Evolutionary conservation across 2,888 invertebrate species (phyloP), one percentile per base, ranked within the genome.

Genomic region (Harpalus rufipes): DNA sequence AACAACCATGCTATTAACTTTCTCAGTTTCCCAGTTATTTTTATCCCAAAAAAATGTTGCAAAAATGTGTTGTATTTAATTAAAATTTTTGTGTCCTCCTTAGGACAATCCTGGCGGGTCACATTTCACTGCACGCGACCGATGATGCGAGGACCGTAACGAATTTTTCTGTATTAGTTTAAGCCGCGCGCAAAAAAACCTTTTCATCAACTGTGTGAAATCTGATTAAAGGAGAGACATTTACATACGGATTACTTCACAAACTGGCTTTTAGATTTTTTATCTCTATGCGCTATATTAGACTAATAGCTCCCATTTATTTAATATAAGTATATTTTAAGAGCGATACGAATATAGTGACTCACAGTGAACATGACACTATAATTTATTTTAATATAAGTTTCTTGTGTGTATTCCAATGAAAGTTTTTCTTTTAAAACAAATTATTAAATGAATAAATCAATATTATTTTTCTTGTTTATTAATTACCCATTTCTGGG

Each of bases 161-260:
- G 78, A 78, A 78, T 78, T 78, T 78, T 78, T 78, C 18, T 78
- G 58, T 78, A 78, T 78, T 78, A 56, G 58, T 25, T 56, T 78
- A 58, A 56, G 58, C 78, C 78, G 78, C 21, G n/a, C 7, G 78
- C 78, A 78, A 78, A 78, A 78, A 78, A 78, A 74, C 51, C 78
- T 56, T 56, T 78, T 56, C 56, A 58, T 78, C 72, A 74, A 44
- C 21, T 78, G 78, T 78, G 78, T 78, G 78, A 78, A 78, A 78
- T 78, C 58, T 58, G 56, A 78, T 78, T 78, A 58, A 78, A 56
- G 56, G 56, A 56, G 78, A 14, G 32, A 25, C 58, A 58, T 56
- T 78, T 58, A 78, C 56, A 78, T 74, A 74, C 74, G 74, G 51
- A 74, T 74, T 74, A 56, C 74, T 56, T 51, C 44, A 51, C 74